These are phyloP conservation scores for Seira ritae DNA, from an alignment of 2,888 invertebrate species.

Conservation along the genomic window DNA sequence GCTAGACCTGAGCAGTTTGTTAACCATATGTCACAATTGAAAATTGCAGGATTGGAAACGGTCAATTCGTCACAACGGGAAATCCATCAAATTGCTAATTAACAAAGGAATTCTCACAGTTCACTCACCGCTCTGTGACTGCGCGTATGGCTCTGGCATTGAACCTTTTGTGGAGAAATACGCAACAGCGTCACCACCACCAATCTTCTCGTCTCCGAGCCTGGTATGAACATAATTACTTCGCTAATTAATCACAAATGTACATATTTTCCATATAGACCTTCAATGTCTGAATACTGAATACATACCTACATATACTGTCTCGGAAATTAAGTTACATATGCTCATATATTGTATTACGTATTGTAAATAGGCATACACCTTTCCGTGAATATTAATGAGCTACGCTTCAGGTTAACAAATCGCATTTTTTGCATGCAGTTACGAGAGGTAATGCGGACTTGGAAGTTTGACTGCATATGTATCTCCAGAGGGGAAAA, in stretches of 20 bases:
- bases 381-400: slow-evolving; percentile 4
- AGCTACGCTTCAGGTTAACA: neutral
- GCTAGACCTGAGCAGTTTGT: neutral
- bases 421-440: slow-evolving; percentile 6
- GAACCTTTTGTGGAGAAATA: slow-evolving; percentile 60
- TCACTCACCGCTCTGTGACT: slow-evolving; percentile 76
- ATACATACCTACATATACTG: no score
- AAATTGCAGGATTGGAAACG: slow-evolving; percentile 73
- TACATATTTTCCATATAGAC: neutral
- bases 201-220: slow-evolving; percentile 44
- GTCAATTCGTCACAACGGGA: slow-evolving; percentile 77
- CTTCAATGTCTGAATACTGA: no score
- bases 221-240: slow-evolving; percentile 60
- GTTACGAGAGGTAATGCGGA: neutral
- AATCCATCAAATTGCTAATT: slow-evolving; percentile 77
- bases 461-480: no score
- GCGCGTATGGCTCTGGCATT: slow-evolving; percentile 71
- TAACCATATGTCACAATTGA: neutral
- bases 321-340: no score
- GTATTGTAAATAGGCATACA: no score
- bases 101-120: slow-evolving; percentile 76
- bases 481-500: no score
- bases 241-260: slow-evolving; percentile 56
- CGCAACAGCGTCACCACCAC: slow-evolving; percentile 33
- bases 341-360: no score